Base-by-base conservation (phyloP, 2,888 invertebrate genomes). In the Ochropacha duplaris region DNA sequence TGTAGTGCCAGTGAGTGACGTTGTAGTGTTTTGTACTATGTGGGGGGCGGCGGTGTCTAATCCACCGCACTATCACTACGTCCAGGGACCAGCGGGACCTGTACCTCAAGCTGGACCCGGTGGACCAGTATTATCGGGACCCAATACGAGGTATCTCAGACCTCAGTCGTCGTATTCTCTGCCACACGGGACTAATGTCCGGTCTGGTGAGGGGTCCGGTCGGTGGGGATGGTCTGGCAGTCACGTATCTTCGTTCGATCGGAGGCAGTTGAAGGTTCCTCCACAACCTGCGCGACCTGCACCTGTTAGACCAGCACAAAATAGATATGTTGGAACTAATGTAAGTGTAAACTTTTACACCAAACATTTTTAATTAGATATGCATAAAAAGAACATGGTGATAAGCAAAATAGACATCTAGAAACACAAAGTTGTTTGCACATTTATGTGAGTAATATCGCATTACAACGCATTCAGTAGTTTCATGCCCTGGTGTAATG, bases 201-300 rank as follows among this genome's bases (percentile, higher is more conserved):
- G 87, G 93, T 73, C 31, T 85, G 93, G 64, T 87, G 94, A 94
- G 92, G 94, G 93, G 69, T 89, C 94, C 66, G 87, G 93, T 73
- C 85, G 93, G 63, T 87, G 94, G 94, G 92, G 94, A 69, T 92
- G 93, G 89, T 83, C 91, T 28, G 94, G 94, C 70, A 93, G 74
- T 74, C 84, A 94, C 78, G 87, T 93, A 61, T 90, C 94, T 61
- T 89, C 94, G 61, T 88, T 93, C 74, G 93, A 93, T 68, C 81
- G 93, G 58, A 86, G 93, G 62, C 91, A 92, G 71, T 57, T 85
- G 60, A 92, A 92, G 70, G 88, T 92, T 59, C 92, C 92, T 9
- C 92, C 92, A 11, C 92, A 92, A 64, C 92, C 91, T 1, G 88
- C 79, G 31, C 81, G 90, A 28, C 90, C 90, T 44, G 89, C 91